phyloP scores from a whole-genome alignment of 2,888 invertebrate species.

The Cosmopolites sordidus region DNA sequence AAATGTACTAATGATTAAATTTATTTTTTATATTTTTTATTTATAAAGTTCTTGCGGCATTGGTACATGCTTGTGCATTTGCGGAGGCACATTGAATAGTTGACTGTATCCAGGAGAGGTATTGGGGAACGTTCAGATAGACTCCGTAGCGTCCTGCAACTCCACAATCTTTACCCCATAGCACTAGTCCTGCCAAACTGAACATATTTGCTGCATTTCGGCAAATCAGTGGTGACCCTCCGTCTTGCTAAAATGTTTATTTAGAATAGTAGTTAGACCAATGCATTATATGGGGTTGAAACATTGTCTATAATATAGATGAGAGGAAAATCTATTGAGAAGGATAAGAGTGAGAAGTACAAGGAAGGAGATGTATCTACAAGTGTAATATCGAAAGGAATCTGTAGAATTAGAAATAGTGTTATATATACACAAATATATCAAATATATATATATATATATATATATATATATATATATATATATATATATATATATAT shows the following conservation, averaged over 20 bases:
- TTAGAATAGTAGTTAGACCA: no score
- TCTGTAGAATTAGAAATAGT: no score
- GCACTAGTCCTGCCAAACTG: conserved; percentile 63
- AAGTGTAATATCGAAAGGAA: no score
- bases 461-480: no score
- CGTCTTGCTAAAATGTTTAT: conserved; percentile 59
- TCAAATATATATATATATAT: no score
- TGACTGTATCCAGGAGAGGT: conserved; percentile 32
- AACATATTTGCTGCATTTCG: conserved; percentile 46
- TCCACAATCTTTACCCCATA: conserved; percentile 74
- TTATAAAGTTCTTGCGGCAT: neutral
- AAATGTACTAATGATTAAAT: neutral
- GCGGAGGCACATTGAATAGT: neutral
- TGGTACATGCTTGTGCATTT: neutral
- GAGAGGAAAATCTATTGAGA: no score
- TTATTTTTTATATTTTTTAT: neutral
- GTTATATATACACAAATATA: no score
- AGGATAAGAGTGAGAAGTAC: no score
- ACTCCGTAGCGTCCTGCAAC: conserved; percentile 67
- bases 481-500: no score
- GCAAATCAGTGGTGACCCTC: conserved; percentile 69
- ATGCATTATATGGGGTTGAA: no score
- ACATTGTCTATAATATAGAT: no score
- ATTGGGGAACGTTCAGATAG: conserved; percentile 69
- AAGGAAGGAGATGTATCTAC: no score